Evolutionary conservation across 2,888 invertebrate genomes (phyloP), one percentile per base, ranked within the genome.

Genomic region (Netelia fuscicornis): DNA sequence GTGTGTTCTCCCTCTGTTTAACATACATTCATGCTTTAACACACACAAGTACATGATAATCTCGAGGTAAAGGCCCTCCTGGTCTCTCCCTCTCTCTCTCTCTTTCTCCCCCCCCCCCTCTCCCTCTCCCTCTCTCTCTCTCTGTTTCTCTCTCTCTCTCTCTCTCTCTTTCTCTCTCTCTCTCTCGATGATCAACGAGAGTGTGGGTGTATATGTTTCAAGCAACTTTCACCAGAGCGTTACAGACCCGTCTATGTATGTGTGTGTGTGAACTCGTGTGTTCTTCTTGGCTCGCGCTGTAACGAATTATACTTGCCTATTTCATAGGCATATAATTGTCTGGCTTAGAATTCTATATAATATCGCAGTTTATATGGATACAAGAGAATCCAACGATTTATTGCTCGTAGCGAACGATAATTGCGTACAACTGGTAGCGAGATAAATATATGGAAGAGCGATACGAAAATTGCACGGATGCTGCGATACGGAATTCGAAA

Each of bases 171-270:
- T 30, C 30, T 30, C 23, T 11, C 1, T 20, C 13, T 48, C 54
- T 37, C 56, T 54, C 30, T 10, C 70, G 64, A 71, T 71, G 70
- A 62, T 79, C 70, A 79, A 71, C 70, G 64, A 62, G 64, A 62
- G 13, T 70, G 79, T 70, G 70, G 79, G 79, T 71, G 79, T 48
- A n/a, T 30, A 30, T 17, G 13, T 52, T 23, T 75, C 23, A 30
- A 20, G 70, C 58, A 52, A 48, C 79, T 79, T 79, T 79, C 79
- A 79, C 79, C 71, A 17, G 52, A 71, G 70, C 78, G 37, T 70
- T 71, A 54, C 6, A 54, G 20, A n/a, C 17, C 1, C 17, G n/a
- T 56, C n/a, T 56, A 8, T 56, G 17, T n/a, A 3, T n/a, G 20
- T 56, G 17, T 56, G 20, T 30, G 30, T 30, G 30, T 30, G 6